Conservation (phyloP, 30 jellyfish, hydroid and myxozoan species). For the Catostylus mosaicus region DNA sequence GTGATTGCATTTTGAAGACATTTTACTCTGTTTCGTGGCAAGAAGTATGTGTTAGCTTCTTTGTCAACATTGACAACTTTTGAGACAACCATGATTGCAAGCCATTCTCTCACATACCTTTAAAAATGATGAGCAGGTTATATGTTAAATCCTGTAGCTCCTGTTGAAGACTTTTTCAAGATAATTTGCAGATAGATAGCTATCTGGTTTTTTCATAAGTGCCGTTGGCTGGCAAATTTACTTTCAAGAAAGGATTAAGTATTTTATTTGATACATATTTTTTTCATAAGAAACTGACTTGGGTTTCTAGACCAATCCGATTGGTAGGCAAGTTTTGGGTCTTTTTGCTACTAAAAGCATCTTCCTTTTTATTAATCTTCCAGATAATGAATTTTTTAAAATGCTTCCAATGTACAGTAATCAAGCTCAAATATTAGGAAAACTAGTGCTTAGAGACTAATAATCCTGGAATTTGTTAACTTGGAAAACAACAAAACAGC, state of each 20-base stretch:
- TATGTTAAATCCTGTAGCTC: neutral
- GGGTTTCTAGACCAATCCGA: too few relatives aligned
- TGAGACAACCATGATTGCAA: constrained; percentile 24
- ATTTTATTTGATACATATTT: too few relatives aligned
- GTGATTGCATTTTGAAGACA: neutral
- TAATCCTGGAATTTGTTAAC: too few relatives aligned
- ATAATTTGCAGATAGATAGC: neutral
- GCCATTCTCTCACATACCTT: constrained; percentile 60
- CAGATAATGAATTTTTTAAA: too few relatives aligned
- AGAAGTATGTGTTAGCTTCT: constrained; percentile 8
- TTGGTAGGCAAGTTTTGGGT: too few relatives aligned
- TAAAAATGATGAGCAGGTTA: too few relatives aligned
- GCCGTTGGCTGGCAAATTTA: neutral
- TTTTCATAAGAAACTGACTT: neutral
- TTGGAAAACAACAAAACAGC: too few relatives aligned
- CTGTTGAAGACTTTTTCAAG: neutral
- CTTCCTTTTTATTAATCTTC: too few relatives aligned
- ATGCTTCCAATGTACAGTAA: too few relatives aligned
- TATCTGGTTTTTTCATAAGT: neutral
- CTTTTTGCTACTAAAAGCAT: too few relatives aligned
- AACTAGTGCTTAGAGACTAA: too few relatives aligned
- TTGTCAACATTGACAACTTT: constrained; percentile 6
- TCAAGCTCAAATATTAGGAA: too few relatives aligned
- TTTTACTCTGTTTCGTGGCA: neutral
- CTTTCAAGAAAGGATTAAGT: neutral